phyloP scores from a whole-genome alignment of 2,888 invertebrate species.

The Plebejus argus region DNA sequence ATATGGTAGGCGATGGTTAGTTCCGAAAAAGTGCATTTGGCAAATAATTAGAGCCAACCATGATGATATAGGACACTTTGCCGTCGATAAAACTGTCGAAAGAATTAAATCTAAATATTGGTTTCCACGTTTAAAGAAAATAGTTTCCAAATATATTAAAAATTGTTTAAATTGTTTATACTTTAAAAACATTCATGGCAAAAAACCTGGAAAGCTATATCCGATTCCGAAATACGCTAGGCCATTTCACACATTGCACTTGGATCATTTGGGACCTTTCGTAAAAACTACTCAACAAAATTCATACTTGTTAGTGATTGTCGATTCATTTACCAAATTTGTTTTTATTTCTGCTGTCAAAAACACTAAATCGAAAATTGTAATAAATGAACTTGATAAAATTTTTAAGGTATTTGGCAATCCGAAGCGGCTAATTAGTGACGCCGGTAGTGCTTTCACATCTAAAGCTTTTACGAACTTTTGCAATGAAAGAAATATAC shows the following conservation, averaged over 20 bases:
- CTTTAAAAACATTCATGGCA: slow-evolving; percentile 40
- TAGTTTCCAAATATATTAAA: slow-evolving; percentile 41
- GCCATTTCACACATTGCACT: slow-evolving; percentile 30
- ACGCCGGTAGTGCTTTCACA: slow-evolving; percentile 45
- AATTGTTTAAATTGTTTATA: slow-evolving; percentile 44
- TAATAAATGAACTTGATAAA: slow-evolving; percentile 42
- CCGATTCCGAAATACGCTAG: slow-evolving; percentile 43
- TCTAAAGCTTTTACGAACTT: slow-evolving; percentile 30
- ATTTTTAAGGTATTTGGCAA: slow-evolving; percentile 39
- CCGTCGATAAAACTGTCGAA: slow-evolving; percentile 33
- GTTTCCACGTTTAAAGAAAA: slow-evolving; percentile 44
- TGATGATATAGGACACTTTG: slow-evolving; percentile 49
- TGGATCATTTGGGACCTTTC: slow-evolving; percentile 38
- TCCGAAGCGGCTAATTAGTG: slow-evolving; percentile 40
- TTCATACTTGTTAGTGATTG: slow-evolving; percentile 42
- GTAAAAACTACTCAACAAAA: slow-evolving; percentile 42
- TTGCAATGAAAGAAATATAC: too few species aligned
- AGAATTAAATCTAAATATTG: slow-evolving; percentile 43
- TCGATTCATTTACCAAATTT: slow-evolving; percentile 43
- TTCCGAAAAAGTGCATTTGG: slow-evolving; percentile 45
- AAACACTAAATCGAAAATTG: slow-evolving; percentile 40
- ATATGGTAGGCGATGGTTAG: slow-evolving; percentile 44
- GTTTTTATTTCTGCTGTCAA: slow-evolving; percentile 42
- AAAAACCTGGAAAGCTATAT: slow-evolving; percentile 40
- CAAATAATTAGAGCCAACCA: slow-evolving; percentile 42